Conservation (phyloP, 1,140 invertebrate species). For the Papilio aristodemus region DNA sequence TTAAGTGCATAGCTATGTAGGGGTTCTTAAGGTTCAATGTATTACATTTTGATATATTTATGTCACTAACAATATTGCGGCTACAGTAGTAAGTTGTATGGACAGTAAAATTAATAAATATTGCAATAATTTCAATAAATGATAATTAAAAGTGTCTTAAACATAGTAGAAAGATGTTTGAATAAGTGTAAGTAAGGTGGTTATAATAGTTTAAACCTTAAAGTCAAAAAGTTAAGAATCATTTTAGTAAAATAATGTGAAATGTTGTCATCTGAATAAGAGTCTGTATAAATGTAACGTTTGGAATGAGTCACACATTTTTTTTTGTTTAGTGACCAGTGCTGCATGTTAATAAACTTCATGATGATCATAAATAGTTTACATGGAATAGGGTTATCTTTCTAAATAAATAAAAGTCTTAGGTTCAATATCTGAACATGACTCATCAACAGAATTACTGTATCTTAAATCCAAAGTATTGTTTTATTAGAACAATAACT, state of each 20-base stretch:
- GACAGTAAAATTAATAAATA: no score
- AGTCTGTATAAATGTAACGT: background rate
- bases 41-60: background rate
- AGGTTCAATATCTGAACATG: no score
- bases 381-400: background rate
- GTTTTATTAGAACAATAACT: no score
- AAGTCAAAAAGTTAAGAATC: background rate
- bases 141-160: no score
- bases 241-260: no score
- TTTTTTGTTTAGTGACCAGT: background rate
- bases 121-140: no score
- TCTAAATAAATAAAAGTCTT: no score
- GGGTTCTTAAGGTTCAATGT: background rate
- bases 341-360: background rate
- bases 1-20: slow-evolving; percentile 8
- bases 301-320: background rate
- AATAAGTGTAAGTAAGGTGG: background rate
- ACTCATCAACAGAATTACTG: no score
- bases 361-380: background rate
- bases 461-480: no score
- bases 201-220: background rate
- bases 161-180: no score
- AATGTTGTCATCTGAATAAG: background rate
- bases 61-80: background rate
- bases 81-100: no score